Percentiles rank a stretch among this genome's conserved stretches.
Conservation (phyloP, 2,797 vertebrate genomes). For the Gymnothorax javanicus region DNA sequence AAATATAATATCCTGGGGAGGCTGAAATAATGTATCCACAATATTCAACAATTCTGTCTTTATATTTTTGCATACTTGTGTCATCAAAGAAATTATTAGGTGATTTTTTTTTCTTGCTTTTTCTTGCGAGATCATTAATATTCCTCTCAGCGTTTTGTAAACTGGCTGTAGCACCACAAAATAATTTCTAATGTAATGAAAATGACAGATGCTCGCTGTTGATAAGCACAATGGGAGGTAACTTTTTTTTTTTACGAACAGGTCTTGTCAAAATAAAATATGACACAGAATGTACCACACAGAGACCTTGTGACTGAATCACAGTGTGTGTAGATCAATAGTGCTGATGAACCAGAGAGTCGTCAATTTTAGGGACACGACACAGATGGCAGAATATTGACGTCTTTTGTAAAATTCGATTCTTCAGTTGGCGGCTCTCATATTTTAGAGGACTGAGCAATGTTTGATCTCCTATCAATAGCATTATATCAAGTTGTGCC, state of each 20-base stretch:
- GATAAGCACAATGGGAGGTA: not conserved
- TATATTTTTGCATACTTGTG: not conserved
- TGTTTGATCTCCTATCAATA: conserved; percentile 19
- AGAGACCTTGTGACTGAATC: conserved; percentile 9
- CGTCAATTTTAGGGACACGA: conserved; percentile 16
- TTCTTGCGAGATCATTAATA: not conserved
- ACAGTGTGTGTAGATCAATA: conserved; percentile 12
- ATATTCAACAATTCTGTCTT: not conserved
- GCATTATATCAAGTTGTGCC: not conserved
- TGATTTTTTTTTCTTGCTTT: not conserved
- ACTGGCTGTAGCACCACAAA: not conserved
- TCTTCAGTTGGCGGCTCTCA: not conserved
- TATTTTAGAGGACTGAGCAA: not conserved
- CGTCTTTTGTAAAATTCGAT: conserved; percentile 16
- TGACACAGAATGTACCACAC: not conserved
- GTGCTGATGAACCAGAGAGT: conserved; percentile 26
- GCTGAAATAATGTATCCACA: too few species aligned
- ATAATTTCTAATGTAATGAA: not conserved
- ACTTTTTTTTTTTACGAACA: not conserved
- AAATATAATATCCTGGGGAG: too few species aligned
- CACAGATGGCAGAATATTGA: conserved; percentile 26
- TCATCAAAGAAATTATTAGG: too few species aligned
- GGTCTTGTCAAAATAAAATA: not conserved
- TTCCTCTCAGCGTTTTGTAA: conserved; percentile 1
- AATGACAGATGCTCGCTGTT: not conserved